phyloP scores from a whole-genome alignment of 1,140 invertebrate genomes.

The Saxidomus purpurata region DNA sequence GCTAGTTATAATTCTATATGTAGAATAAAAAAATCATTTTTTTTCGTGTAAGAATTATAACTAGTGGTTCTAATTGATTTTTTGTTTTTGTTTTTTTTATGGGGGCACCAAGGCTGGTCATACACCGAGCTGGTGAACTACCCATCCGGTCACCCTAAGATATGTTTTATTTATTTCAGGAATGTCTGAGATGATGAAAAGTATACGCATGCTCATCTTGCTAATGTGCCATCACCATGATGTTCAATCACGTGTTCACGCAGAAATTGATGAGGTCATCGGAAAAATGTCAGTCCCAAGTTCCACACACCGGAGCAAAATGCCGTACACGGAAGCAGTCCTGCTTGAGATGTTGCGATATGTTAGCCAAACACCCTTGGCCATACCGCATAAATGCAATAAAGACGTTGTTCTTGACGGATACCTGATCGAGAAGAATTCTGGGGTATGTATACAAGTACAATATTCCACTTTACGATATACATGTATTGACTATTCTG shows the following conservation, averaged over 20 bases:
- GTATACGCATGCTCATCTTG: slow-evolving; percentile 87
- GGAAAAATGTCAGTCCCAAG: slow-evolving; percentile 78
- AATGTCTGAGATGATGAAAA: slow-evolving; percentile 65
- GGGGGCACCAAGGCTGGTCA: too few relatives aligned
- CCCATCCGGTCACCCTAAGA: too few relatives aligned
- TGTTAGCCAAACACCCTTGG: slow-evolving; percentile 85
- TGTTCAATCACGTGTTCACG: slow-evolving; percentile 76
- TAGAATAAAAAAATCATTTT: too few relatives aligned
- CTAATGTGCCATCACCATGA: slow-evolving; percentile 81
- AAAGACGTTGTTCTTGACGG: slow-evolving; percentile 79
- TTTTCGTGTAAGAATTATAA: too few relatives aligned
- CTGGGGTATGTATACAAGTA: slow-evolving; percentile 72
- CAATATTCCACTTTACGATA: too few relatives aligned
- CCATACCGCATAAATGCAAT: slow-evolving; percentile 73
- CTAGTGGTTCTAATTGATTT: too few relatives aligned
- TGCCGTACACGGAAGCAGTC: slow-evolving; percentile 80
- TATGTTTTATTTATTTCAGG: slow-evolving; percentile 27
- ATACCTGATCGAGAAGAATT: slow-evolving; percentile 81
- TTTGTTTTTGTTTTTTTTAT: too few relatives aligned
- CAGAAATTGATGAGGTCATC: slow-evolving; percentile 72
- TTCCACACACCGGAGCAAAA: slow-evolving; percentile 87
- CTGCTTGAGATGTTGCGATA: slow-evolving; percentile 79
- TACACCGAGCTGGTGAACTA: too few relatives aligned
- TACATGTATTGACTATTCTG: too few relatives aligned
- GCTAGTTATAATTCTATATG: too few relatives aligned